These are phyloP conservation scores for Macrotus californicus DNA, from an alignment of 2,113 vertebrate species.

Conservation along the genomic window DNA sequence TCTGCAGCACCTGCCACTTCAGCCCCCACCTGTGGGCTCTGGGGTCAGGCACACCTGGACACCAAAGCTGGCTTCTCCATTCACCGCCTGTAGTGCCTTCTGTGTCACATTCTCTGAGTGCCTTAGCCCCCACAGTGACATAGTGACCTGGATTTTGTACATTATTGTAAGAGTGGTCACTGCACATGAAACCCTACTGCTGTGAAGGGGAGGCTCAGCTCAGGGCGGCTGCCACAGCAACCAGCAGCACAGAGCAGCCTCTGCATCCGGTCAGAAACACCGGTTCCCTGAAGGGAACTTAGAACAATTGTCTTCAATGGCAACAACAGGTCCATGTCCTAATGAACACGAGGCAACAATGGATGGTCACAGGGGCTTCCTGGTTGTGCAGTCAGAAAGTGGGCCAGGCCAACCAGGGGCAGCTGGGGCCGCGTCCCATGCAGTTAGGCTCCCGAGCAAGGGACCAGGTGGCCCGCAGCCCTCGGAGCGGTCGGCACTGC, in stretches of 20 bases:
- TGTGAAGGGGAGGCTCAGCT: neutral
- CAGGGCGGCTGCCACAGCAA: fast-evolving
- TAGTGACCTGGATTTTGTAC: fast-evolving
- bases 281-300: neutral
- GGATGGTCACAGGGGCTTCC: neutral
- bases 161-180: neutral
- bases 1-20: neutral
- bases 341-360: neutral
- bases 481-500: fast-evolving
- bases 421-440: no score
- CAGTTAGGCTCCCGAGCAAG: fast-evolving
- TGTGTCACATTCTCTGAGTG: neutral
- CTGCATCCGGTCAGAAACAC: fast-evolving
- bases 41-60: neutral
- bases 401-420: fast-evolving
- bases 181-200: neutral
- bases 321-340: neutral
- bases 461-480: fast-evolving
- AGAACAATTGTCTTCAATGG: neutral
- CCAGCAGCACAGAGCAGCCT: neutral
- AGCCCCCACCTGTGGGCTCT: neutral
- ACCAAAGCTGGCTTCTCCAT: neutral
- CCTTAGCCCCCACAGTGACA: neutral
- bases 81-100: neutral
- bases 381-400: no score